Percentiles rank a stretch among this genome's conserved stretches.
These are phyloP conservation scores for Drosophila silvestris DNA, from an alignment of 2,888 invertebrate species.

Conservation along the genomic window DNA sequence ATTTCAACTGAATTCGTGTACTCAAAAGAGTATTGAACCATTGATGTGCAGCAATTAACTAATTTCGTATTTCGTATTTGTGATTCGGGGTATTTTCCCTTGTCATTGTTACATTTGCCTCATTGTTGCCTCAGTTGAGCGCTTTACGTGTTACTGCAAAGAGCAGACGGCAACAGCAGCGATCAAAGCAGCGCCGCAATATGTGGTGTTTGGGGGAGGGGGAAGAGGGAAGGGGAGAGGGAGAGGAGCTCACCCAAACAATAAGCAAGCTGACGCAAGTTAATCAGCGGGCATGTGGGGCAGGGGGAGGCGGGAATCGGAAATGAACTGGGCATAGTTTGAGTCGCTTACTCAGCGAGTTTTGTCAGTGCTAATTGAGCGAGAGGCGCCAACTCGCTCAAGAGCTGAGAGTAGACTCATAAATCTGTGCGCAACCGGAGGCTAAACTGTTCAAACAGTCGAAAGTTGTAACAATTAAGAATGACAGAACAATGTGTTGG, in stretches of 20 bases:
- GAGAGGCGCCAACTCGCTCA: slow-evolving; percentile 11
- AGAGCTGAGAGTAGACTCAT: slow-evolving; percentile 25
- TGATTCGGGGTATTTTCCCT: slow-evolving; percentile 35
- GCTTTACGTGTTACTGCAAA: slow-evolving; percentile 37
- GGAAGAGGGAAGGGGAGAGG: background rate
- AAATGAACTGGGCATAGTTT: slow-evolving; percentile 3
- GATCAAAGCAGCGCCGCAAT: slow-evolving; percentile 30
- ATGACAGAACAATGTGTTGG: slow-evolving; percentile 20
- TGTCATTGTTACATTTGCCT: slow-evolving; percentile 37
- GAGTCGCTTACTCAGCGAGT: slow-evolving; percentile 28
- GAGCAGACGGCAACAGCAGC: slow-evolving; percentile 33
- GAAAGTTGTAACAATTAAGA: slow-evolving; percentile 21
- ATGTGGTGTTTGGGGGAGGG: background rate
- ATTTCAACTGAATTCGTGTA: background rate
- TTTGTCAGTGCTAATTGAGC: slow-evolving; percentile 23
- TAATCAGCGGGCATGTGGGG: slow-evolving; percentile 13
- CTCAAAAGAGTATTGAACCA: slow-evolving; percentile 22
- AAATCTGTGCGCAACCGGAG: slow-evolving; percentile 38
- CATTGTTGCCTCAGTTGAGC: slow-evolving; percentile 37
- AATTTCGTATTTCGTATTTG: background rate
- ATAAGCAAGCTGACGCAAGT: slow-evolving; percentile 19
- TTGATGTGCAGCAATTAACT: background rate
- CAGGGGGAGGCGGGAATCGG: slow-evolving; percentile 4
- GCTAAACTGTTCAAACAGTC: slow-evolving; percentile 11
- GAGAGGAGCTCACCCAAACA: background rate